Evolutionary conservation across 2,113 vertebrate species (phyloP).

Genomic region (Scomber japonicus): DNA sequence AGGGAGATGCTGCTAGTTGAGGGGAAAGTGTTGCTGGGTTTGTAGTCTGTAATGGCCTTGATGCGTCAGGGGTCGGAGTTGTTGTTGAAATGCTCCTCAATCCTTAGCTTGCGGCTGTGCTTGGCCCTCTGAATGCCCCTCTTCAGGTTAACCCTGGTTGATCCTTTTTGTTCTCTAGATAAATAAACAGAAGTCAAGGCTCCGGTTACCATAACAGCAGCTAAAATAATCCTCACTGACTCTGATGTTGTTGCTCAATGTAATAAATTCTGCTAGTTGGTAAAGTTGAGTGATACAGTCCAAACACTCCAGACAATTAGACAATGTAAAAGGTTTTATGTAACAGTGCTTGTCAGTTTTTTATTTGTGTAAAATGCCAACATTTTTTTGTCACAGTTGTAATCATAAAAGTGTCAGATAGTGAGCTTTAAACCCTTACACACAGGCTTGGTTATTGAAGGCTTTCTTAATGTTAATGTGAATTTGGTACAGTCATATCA

Average conservation of each 20-base stretch:
- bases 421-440: background rate
- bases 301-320: background rate
- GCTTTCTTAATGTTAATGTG: background rate
- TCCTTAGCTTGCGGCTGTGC: no score
- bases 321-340: background rate
- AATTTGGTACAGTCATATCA: background rate
- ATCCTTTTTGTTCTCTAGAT: background rate
- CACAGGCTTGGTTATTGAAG: background rate
- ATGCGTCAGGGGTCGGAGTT: no score
- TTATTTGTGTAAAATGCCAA: background rate
- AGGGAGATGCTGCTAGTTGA: no score
- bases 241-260: no score
- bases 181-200: background rate
- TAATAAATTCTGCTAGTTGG: no score
- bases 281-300: no score
- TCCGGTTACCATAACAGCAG: background rate
- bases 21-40: no score
- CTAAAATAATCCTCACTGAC: background rate
- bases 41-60: no score
- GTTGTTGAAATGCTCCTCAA: no score
- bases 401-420: background rate
- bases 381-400: background rate
- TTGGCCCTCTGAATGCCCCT: no score
- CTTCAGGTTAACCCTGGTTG: no score
- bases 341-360: no score